phyloP scores from a whole-genome alignment of 2,888 invertebrate species.

The Panopea generosa region DNA sequence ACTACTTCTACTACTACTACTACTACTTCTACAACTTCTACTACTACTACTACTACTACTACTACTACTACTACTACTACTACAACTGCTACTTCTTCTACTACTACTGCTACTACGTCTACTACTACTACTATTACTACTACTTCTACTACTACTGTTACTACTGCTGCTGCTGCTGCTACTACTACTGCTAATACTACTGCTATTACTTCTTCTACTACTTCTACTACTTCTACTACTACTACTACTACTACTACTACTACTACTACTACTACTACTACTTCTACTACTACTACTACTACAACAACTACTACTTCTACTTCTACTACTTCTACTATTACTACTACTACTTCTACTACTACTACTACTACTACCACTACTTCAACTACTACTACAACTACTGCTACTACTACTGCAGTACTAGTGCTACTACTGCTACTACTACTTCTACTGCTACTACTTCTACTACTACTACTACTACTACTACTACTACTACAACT shows the following conservation, averaged over 20 bases:
- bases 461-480: neutral
- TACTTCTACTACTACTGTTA: constrained; percentile 18
- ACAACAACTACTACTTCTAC: neutral
- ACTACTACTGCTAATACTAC: constrained; percentile 13
- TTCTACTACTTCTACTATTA: neutral
- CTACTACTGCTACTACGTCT: constrained; percentile 18
- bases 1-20: constrained; percentile 34
- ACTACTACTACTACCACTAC: neutral
- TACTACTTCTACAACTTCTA: constrained; percentile 36
- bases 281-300: neutral
- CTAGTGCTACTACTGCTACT: constrained; percentile 9
- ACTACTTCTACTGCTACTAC: neutral
- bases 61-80: constrained; percentile 31
- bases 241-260: constrained; percentile 24
- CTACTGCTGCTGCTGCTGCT: constrained; percentile 16
- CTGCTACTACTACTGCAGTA: neutral
- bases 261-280: neutral
- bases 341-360: neutral
- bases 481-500: neutral
- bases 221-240: constrained; percentile 18
- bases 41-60: constrained; percentile 36
- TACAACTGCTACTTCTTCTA: constrained; percentile 24
- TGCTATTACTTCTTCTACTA: constrained; percentile 13
- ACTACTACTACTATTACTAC: constrained; percentile 12
- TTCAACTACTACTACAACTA: neutral